Evolutionary conservation across 2,797 vertebrate species (phyloP).

Genomic region (Hippoglossus hippoglossus): DNA sequence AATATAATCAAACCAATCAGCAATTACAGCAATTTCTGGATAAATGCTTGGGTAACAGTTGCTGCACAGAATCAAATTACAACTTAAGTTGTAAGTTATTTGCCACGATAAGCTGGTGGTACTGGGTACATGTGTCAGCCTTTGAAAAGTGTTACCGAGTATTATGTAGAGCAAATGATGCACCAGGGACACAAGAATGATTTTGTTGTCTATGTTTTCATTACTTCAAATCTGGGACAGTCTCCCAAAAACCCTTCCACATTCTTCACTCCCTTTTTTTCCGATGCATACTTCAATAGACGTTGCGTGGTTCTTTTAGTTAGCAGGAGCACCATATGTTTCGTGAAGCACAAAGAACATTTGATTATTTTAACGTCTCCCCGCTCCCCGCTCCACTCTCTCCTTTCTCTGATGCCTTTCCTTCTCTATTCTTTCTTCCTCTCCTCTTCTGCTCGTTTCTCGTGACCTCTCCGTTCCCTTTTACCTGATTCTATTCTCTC

Average conservation of each 20-base stretch:
- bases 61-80: neutral
- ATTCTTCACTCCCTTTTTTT: conserved; percentile 45
- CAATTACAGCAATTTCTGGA: neutral
- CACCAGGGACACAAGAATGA: conserved; percentile 37
- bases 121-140: conserved; percentile 33
- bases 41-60: neutral
- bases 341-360: conserved; percentile 67
- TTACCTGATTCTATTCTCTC: neutral
- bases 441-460: conserved; percentile 3
- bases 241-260: conserved; percentile 47
- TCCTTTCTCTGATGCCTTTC: conserved; percentile 17
- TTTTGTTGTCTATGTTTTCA: conserved; percentile 57
- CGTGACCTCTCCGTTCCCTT: conserved; percentile 20
- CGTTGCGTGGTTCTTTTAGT: conserved; percentile 62
- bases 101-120: neutral
- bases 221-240: conserved; percentile 67
- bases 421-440: conserved; percentile 1
- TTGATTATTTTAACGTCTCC: conserved; percentile 46
- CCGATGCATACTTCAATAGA: conserved; percentile 39
- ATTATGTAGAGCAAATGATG: conserved; percentile 65
- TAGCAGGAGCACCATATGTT: conserved; percentile 71
- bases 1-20: neutral
- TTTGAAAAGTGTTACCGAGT: conserved; percentile 46
- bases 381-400: conserved; percentile 22
- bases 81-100: neutral